These are phyloP conservation scores for Notechis scutatus DNA, from an alignment of 2,113 vertebrate species.

Conservation along the genomic window DNA sequence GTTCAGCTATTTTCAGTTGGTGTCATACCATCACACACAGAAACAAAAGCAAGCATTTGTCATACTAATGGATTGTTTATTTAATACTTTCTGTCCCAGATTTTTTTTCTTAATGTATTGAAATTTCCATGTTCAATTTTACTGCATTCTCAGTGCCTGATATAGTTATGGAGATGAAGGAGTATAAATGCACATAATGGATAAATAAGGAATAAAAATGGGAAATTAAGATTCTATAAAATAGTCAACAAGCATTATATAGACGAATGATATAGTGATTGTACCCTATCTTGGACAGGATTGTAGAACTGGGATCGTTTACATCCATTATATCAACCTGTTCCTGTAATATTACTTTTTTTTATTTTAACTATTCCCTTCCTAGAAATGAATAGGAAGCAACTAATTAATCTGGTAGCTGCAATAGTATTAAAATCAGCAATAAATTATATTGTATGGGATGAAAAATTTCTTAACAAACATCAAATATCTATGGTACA, in stretches of 20 bases:
- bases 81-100: too few species aligned
- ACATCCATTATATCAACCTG: background rate
- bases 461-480: background rate
- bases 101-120: background rate
- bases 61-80: background rate
- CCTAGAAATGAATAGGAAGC: background rate
- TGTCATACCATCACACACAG: background rate
- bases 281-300: background rate
- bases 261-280: background rate
- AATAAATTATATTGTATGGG: background rate
- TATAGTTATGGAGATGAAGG: background rate
- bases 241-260: background rate
- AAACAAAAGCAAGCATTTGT: background rate
- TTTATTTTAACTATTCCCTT: background rate
- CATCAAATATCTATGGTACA: background rate
- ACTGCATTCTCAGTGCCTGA: background rate
- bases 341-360: background rate
- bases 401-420: too few species aligned
- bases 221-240: background rate
- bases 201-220: background rate
- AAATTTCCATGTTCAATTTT: background rate
- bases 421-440: background rate
- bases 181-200: background rate
- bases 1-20: background rate
- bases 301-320: background rate